phyloP scores from a whole-genome alignment of 2,797 vertebrate species.

The Varecia variegata region DNA sequence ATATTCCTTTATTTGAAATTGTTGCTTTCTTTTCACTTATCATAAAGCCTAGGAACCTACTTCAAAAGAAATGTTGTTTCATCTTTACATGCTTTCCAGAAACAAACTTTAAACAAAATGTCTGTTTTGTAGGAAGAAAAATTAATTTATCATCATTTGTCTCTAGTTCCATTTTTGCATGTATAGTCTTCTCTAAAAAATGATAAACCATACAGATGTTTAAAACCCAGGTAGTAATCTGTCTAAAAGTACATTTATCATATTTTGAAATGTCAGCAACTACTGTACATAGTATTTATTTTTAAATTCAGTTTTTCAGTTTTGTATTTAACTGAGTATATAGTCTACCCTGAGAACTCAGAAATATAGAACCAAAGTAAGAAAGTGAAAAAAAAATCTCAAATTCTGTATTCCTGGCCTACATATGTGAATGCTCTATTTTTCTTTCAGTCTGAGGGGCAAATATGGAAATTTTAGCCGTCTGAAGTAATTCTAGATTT shows the following conservation, averaged over 20 bases:
- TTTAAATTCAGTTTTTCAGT: constrained; percentile 34
- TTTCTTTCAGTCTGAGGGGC: constrained; percentile 11
- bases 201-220: background rate
- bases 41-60: background rate
- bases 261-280: background rate
- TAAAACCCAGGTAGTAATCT: background rate
- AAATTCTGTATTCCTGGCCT: background rate
- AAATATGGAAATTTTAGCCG: constrained; percentile 14
- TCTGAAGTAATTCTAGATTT: constrained; percentile 15
- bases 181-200: background rate
- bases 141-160: background rate
- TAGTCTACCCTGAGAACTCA: background rate
- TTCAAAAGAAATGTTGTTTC: constrained; percentile 15
- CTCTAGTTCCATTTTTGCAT: background rate
- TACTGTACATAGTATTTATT: background rate
- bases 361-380: constrained; percentile 23
- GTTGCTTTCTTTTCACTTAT: background rate
- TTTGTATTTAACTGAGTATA: background rate
- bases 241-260: background rate
- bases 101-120: constrained; percentile 32
- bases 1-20: constrained; percentile 17
- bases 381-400: background rate
- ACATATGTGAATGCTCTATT: background rate
- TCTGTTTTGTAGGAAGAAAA: background rate
- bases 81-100: background rate